Evolutionary conservation across 2,888 invertebrate species (phyloP), one percentile per base, ranked within the genome.

Genomic region (Nymphalis polychloros): DNA sequence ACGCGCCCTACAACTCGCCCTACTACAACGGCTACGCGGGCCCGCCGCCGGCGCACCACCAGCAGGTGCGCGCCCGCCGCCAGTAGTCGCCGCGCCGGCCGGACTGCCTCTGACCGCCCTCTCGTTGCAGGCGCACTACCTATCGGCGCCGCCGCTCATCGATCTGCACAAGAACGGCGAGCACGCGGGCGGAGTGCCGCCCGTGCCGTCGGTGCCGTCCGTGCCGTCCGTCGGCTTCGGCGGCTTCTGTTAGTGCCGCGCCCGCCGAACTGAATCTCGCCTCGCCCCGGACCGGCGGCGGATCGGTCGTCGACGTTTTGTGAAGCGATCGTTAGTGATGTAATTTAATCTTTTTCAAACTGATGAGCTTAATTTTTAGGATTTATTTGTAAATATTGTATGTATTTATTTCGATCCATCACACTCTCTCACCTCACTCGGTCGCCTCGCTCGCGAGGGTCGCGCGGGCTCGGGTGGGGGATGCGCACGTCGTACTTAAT

Each of bases 321-420:
- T 47, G 66, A 59, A 63, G 72, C 71, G 66, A 82, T 84, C 84
- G 81, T 81, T 83, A 84, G 84, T 85, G 82, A 82, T 84, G 86
- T 87, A 85, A 84, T 70, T 85, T 83, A 80, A 84, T 84, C 83
- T 82, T 84, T 86, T 83, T 83, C 81, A 81, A 85, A 87, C 83
- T 79, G 84, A 88, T 84, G 89, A 89, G 89, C 89, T 89, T 89
- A 87, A 85, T 88, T 89, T 88, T 79, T 88, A 88, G 85, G 79
- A 80, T 87, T 88, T 88, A 85, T 89, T 88, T 90, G 90, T 90
- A 90, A 89, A 90, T 90, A 90, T 89, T 89, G 89, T 88, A 88
- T 84, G 86, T 88, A 88, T 85, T 81, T 79, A 81, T 85, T 84
- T 83, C 76, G 79, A 81, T 83, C 81, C 86, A 85, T 87, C 86